Evolutionary conservation across 2,797 vertebrate genomes (phyloP), one percentile per base, ranked within the genome.

Genomic region (Bradypodion ventrale): DNA sequence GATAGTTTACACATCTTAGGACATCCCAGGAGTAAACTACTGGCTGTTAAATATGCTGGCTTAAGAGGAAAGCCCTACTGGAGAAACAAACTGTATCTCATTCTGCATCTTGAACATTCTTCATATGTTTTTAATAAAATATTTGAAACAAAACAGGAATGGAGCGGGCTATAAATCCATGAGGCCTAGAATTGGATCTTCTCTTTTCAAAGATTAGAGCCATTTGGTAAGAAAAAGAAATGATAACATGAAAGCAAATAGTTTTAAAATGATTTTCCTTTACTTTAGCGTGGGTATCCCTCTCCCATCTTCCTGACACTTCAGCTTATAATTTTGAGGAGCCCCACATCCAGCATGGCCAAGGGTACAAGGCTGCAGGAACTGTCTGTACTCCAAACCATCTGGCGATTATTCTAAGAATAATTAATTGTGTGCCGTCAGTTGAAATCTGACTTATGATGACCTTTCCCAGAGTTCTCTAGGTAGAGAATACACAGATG

Each of bases 1-100:
- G 13, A 68, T 44, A 69, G 72, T 66, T 83, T 87, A 44, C 23
- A 78, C 69, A 83, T 59, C 75, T 83, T 46, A 5, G 70, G 46
- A 37, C 69, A 74, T 60, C 40, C 40, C 37, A 66, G 46, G 25
- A 12, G 46, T 37, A 78, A 78, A 59, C 60, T 46, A 49, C n/a
- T 16, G 25, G 75, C 46, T 83, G 23, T 59, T 83, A 74, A 79
- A 78, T 68, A 83, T 74, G 46, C 7, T 52, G 83, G 49, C 25
- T 83, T 65, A 59, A 60, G 60, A 59, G 19, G 44, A 73, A 72
- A n/a, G 40, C 60, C 46, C 19, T 27, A 29, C 19, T 68, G 25
- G 29, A 78, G 15, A 76, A 52, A 65, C 12, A 42, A 56, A 66
- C 29, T 86, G 13, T 21, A 82, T 86, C 74, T 66, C 70, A 74